Base-by-base conservation (phyloP, 2,888 invertebrate species). In the Drosophila hamatofila region DNA sequence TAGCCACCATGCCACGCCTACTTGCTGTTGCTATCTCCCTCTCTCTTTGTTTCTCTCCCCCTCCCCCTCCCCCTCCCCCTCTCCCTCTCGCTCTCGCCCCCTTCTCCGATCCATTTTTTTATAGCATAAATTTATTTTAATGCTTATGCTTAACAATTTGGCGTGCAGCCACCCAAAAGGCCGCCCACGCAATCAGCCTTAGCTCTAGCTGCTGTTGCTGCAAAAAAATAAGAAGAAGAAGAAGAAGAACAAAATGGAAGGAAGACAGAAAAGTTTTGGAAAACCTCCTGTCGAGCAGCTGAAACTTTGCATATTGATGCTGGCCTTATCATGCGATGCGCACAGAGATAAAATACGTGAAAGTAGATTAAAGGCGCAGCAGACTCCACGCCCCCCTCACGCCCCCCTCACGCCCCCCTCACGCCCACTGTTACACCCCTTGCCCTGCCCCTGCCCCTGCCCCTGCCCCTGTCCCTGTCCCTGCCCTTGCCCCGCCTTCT, bases 101-200 rank as follows among this genome's bases (percentile, higher is more conserved):
- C 21, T 42, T 21, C 42, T 27, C 12, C 30, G 3, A 6, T 2
- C 12, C 27, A 52, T 33, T 72, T 82, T 74, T 77, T 81, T 66
- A 80, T 78, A 75, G 90, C 86, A 86, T 86, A 86, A 88, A 86
- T 86, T 89, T 89, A 90, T 89, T 86, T 90, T 90, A 86, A 88
- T 89, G 89, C 72, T 83, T 88, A 73, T 88, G 87, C 89, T 86
- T 83, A 88, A 89, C 88, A 88, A 89, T 89, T 88, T 80, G 51
- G 70, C 76, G 57, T 81, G 84, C 73, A 72, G 58, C 67, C 66
- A 52, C 37, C 54, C 67, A 37, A 52, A 33, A 21, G 35, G 16
- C 30, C 61, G 56, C 60, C 58, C 75, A 60, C 65, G 62, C 74
- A 81, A 80, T 78, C 81, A 73, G 78, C 72, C 60, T 61, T 59